Conservation (phyloP, 2,888 invertebrate species). For the Pseudococcus viburni region DNA sequence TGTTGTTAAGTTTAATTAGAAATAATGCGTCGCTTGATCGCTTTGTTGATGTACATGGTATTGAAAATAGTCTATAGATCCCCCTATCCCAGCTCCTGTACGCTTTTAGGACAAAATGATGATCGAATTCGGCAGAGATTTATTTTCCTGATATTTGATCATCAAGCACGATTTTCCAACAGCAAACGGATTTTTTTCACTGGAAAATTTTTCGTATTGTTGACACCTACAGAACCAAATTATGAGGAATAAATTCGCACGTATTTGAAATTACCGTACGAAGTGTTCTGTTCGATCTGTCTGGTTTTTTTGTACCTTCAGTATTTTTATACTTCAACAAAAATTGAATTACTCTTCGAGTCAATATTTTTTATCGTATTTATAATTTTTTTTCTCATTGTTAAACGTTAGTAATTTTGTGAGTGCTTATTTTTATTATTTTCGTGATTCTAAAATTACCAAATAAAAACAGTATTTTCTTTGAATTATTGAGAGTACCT, state of each 20-base stretch:
- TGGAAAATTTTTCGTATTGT: conserved; percentile 20
- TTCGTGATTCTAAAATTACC: conserved; percentile 58
- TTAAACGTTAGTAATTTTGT: conserved; percentile 56
- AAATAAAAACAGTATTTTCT: conserved; percentile 63
- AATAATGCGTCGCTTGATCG: background rate
- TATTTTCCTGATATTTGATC: conserved; percentile 61
- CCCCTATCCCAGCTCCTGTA: background rate
- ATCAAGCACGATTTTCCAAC: background rate
- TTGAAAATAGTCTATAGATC: background rate
- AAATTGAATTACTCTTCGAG: conserved; percentile 41
- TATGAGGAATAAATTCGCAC: background rate
- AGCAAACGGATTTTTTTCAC: conserved; percentile 50
- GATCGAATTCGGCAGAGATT: conserved; percentile 62
- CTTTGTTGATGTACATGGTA: background rate
- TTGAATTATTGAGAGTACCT: conserved; percentile 23
- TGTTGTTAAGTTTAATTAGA: conserved; percentile 29
- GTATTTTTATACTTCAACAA: conserved; percentile 50
- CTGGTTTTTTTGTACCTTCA: conserved; percentile 45
- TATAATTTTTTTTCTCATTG: conserved; percentile 52
- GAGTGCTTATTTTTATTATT: conserved; percentile 63
- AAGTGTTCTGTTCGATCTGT: background rate
- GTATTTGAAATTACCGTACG: background rate
- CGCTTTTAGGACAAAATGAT: conserved; percentile 8
- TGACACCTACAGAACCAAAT: background rate
- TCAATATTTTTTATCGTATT: conserved; percentile 56